Conservation (phyloP, 2,797 vertebrate genomes). For the Amblyraja radiata region DNA sequence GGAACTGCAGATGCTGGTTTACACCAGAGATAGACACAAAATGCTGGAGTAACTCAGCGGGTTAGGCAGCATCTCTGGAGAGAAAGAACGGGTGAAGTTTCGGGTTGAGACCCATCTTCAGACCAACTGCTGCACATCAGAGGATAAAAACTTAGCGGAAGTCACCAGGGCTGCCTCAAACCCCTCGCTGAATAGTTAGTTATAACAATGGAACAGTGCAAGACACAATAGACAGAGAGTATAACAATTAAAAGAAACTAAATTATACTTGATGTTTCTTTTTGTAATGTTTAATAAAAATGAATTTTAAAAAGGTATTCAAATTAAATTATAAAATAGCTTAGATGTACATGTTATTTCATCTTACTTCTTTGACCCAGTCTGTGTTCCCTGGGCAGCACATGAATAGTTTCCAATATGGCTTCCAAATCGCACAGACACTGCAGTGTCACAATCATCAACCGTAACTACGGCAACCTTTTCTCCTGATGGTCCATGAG, state of each 20-base stretch:
- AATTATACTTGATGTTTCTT: neutral
- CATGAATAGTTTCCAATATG: slow-evolving; percentile 91
- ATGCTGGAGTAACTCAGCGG: too few species aligned
- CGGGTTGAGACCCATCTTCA: too few species aligned
- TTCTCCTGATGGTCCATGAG: slow-evolving; percentile 89
- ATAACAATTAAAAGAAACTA: neutral
- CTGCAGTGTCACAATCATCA: slow-evolving; percentile 87
- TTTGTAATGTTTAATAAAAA: neutral
- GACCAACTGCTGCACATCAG: neutral
- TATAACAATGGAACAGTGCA: neutral
- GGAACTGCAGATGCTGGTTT: too few species aligned
- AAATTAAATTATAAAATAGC: neutral
- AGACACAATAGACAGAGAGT: too few species aligned
- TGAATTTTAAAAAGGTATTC: neutral
- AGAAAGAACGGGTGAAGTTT: too few species aligned
- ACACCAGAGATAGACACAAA: too few species aligned
- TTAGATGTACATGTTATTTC: neutral
- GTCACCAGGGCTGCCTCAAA: neutral
- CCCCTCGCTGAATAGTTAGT: neutral
- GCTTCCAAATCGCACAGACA: slow-evolving; percentile 83
- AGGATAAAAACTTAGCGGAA: neutral
- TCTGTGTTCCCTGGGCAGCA: slow-evolving; percentile 90
- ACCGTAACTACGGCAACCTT: slow-evolving; percentile 93
- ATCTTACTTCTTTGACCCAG: slow-evolving; percentile 86
- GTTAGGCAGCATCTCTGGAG: too few species aligned